Evolutionary conservation across 2,113 vertebrate genomes (phyloP).

Genomic region (Tympanuchus pallidicinctus): DNA sequence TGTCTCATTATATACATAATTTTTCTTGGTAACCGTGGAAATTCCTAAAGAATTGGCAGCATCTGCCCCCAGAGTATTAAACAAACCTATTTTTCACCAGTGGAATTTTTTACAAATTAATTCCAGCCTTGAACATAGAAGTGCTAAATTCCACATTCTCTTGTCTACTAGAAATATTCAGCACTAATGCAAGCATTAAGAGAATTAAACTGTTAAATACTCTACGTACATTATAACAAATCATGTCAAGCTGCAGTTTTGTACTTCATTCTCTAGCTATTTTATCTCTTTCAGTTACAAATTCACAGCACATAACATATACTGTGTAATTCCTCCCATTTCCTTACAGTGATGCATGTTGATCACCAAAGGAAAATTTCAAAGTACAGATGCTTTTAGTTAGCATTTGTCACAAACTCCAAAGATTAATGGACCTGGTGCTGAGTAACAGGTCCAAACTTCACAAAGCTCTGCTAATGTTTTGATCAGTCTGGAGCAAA

Average conservation of each 20-base stretch:
- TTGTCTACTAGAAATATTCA: conserved; percentile 14
- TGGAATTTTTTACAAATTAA: conserved; percentile 49
- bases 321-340: conserved; percentile 6
- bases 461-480: conserved; percentile 68
- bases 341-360: background rate
- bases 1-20: conserved; percentile 55
- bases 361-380: conserved; percentile 38
- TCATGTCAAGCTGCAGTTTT: conserved; percentile 13
- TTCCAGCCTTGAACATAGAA: conserved; percentile 44
- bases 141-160: conserved; percentile 28
- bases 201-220: conserved; percentile 58
- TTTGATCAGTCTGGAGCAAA: conserved; percentile 73
- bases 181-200: conserved; percentile 30
- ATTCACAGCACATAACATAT: conserved; percentile 22
- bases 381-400: conserved; percentile 51
- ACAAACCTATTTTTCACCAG: conserved; percentile 43
- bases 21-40: conserved; percentile 53
- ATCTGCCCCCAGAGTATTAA: conserved; percentile 49
- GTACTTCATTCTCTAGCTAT: conserved; percentile 36
- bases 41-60: conserved; percentile 61
- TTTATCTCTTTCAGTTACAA: conserved; percentile 48
- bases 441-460: conserved; percentile 69
- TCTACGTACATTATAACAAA: conserved; percentile 25
- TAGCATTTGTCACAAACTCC: conserved; percentile 63
- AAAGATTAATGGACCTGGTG: conserved; percentile 62